Conservation (phyloP, 2,888 invertebrate species). For the Cheilosia grossa region DNA sequence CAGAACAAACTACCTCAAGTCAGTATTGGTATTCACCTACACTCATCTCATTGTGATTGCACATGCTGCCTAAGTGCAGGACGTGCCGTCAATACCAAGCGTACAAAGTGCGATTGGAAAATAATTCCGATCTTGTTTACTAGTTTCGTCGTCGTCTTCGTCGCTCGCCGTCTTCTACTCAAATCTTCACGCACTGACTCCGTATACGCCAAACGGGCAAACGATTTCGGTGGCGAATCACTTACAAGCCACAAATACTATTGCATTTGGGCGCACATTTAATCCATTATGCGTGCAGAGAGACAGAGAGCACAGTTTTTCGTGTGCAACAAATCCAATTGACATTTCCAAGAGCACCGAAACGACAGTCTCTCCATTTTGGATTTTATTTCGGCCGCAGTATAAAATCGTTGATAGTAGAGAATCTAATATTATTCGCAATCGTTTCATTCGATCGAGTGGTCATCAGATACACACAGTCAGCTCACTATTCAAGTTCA, state of each 20-base stretch:
- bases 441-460: slow-evolving; percentile 81
- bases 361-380: slow-evolving; percentile 64
- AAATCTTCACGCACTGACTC: slow-evolving; percentile 4
- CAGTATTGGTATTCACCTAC: slow-evolving; percentile 1
- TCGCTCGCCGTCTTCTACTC: slow-evolving; percentile 1
- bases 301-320: slow-evolving; percentile 29
- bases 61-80: slow-evolving; percentile 38
- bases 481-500: slow-evolving; percentile 37
- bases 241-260: slow-evolving; percentile 29
- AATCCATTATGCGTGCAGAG: neutral
- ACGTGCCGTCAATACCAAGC: slow-evolving; percentile 67
- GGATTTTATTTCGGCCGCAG: slow-evolving; percentile 76
- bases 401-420: slow-evolving; percentile 83
- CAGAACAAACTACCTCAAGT: slow-evolving; percentile 6
- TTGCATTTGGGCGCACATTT: neutral
- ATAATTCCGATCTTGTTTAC: slow-evolving; percentile 22
- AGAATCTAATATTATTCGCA: slow-evolving; percentile 83
- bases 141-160: slow-evolving; percentile 34
- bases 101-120: slow-evolving; percentile 33
- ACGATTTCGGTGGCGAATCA: neutral
- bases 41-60: slow-evolving; percentile 58
- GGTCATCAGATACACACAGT: slow-evolving; percentile 76
- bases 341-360: slow-evolving; percentile 67
- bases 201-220: neutral
- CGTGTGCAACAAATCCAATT: slow-evolving; percentile 45